Evolutionary conservation across 2,797 vertebrate species (phyloP).

Genomic region (Babyrousa celebensis): DNA sequence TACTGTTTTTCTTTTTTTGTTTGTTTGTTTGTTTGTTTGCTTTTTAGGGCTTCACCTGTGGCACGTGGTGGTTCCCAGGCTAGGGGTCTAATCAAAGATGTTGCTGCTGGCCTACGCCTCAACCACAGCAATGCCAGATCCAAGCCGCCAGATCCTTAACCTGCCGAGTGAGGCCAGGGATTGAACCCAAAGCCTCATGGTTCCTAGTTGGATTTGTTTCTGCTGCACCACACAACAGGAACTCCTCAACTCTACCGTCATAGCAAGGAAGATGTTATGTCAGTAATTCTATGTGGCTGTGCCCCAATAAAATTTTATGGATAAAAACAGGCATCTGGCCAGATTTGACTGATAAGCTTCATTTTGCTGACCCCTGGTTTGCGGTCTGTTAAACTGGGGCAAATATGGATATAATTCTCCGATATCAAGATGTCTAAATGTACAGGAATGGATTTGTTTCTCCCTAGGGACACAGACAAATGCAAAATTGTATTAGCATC

Average conservation of each 20-base stretch:
- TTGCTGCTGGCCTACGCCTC: no score
- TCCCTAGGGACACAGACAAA: background rate
- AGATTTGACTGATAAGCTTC: background rate
- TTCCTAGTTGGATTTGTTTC: no score
- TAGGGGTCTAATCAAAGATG: no score
- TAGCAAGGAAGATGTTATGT: background rate
- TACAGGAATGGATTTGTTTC: background rate
- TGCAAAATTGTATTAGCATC: background rate
- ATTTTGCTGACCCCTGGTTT: background rate
- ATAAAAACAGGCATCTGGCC: constrained; percentile 33
- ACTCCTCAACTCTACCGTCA: background rate
- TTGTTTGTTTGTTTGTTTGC: no score
- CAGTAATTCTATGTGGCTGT: background rate
- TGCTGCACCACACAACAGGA: no score
- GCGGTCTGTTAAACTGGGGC: background rate
- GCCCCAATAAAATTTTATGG: constrained; percentile 62
- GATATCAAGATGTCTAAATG: constrained; percentile 25
- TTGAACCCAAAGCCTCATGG: no score
- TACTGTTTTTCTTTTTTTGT: background rate
- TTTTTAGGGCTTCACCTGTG: no score
- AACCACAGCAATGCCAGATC: no score
- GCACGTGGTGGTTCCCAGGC: no score
- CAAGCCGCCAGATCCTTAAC: no score
- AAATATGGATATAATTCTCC: background rate
- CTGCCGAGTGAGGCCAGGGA: no score